Evolutionary conservation across 2,797 vertebrate genomes (phyloP), one percentile per base, ranked within the genome.

Genomic region (Orestias chungarensis): DNA sequence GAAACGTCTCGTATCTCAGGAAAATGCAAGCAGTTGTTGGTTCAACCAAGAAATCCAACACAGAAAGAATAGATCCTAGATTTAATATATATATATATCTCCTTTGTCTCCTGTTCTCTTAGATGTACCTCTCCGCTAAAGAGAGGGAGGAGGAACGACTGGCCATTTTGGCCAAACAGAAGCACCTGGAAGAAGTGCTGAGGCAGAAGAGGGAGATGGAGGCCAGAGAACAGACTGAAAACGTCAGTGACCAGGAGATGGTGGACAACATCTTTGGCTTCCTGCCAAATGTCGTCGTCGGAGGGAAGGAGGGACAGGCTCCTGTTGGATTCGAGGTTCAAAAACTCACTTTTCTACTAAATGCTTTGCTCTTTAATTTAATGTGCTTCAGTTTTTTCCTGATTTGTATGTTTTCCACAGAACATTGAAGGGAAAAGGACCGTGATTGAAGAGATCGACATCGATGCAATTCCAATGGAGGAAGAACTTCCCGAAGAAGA

Each of bases 221-320:
- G 55, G 71, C 80, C 65, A 82, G 71, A 68, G 57, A 77, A 9
- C 76, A 85, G 42, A 69, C 90, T 0, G 93, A 96, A 25, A 61
- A 90, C 59, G 80, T 95, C 82, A 95, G 90, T 0, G 96, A 97
- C 66, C 94, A 96, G 27, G 94, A 97, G 86, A 95, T 98, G 95
- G 96, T 99, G 84, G 98, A 99, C 83, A 90, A 86, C 85, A 95
- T 99, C 81, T 99, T 99, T 68, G 95, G 95, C 15, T 99, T 99
- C 88, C 93, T 99, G 75, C 97, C 96, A 27, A 68, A 59, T 11
- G 66, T 95, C 75, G 31, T 62, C 10, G 93, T 95, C 0, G 95
- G 93, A 55, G 95, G 94, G 4, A 95, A 95, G 80, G 96, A 98
- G 75, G 95, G 95, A 15, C 92, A 94, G 47, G 94, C 95, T 23